Conservation (phyloP, 1,140 invertebrate genomes). For the Notospermus geniculatus region DNA sequence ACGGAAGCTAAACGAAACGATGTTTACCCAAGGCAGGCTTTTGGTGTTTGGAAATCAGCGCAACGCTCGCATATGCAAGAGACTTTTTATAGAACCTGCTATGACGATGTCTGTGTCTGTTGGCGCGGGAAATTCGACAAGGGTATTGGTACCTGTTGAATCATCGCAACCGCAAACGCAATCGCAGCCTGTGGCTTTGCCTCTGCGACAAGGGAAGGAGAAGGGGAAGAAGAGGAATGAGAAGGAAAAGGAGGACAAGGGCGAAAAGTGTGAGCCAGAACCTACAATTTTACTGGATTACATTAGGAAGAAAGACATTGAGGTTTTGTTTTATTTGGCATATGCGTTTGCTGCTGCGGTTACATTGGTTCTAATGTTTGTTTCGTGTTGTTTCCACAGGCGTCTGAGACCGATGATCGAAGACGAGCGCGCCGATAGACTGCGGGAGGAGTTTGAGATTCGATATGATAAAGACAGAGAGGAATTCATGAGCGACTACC, state of each 20-base stretch:
- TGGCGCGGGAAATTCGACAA: not conserved
- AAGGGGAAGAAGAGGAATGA: not conserved
- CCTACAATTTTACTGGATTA: not conserved
- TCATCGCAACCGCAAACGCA: too few species aligned
- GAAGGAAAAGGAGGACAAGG: not conserved
- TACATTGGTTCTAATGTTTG: not conserved
- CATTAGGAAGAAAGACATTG: not conserved
- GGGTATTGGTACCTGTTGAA: not conserved
- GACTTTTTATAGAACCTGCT: not conserved
- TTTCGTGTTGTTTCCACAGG: not conserved
- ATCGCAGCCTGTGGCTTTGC: too few species aligned
- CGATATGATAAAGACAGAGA: not conserved
- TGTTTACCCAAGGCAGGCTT: not conserved
- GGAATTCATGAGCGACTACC: not conserved
- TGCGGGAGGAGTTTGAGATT: not conserved
- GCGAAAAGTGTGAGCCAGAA: not conserved
- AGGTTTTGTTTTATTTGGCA: not conserved
- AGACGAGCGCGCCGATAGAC: constrained; percentile 1
- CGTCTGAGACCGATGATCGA: not conserved
- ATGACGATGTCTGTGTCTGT: constrained; percentile 6
- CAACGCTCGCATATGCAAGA: not conserved
- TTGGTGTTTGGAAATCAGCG: not conserved
- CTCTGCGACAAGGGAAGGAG: not conserved
- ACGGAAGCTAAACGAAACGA: constrained; percentile 2
- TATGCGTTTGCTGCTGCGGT: not conserved